phyloP scores from a whole-genome alignment of 2,888 invertebrate species.

The Herminia tarsipennalis region DNA sequence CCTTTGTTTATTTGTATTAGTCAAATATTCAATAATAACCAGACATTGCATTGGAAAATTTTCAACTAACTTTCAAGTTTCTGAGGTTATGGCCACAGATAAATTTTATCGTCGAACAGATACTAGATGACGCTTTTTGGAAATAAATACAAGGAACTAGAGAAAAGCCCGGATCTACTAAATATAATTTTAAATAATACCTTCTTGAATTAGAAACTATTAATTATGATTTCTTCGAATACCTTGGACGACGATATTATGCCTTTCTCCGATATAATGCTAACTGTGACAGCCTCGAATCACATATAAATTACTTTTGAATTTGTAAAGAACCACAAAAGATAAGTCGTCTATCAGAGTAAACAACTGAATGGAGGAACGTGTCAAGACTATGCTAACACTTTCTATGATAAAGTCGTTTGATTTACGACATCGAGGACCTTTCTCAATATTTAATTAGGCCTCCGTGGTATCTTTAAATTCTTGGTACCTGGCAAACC shows the following conservation, averaged over 20 bases:
- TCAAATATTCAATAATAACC: slow-evolving; percentile 17
- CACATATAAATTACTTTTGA: no score
- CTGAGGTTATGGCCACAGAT: background rate
- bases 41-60: slow-evolving; percentile 1
- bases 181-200: no score
- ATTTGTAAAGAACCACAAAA: slow-evolving; percentile 12
- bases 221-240: no score
- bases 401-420: slow-evolving; percentile 51
- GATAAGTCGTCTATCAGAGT: slow-evolving; percentile 35
- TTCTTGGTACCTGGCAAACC: no score
- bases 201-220: no score
- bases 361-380: slow-evolving; percentile 43
- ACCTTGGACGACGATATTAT: no score
- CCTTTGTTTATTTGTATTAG: slow-evolving; percentile 29
- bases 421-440: slow-evolving; percentile 46
- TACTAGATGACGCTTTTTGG: background rate
- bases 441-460: slow-evolving; percentile 28
- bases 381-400: slow-evolving; percentile 52
- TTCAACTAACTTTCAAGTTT: slow-evolving; percentile 4
- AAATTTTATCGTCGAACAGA: background rate
- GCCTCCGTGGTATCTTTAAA: no score
- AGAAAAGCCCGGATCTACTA: no score
- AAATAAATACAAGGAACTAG: no score
- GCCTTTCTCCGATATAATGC: no score
- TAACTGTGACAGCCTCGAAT: no score